Percentiles rank a stretch among this genome's conserved stretches.
phyloP scores from a whole-genome alignment of 2,113 vertebrate species.

The Vidua chalybeata region DNA sequence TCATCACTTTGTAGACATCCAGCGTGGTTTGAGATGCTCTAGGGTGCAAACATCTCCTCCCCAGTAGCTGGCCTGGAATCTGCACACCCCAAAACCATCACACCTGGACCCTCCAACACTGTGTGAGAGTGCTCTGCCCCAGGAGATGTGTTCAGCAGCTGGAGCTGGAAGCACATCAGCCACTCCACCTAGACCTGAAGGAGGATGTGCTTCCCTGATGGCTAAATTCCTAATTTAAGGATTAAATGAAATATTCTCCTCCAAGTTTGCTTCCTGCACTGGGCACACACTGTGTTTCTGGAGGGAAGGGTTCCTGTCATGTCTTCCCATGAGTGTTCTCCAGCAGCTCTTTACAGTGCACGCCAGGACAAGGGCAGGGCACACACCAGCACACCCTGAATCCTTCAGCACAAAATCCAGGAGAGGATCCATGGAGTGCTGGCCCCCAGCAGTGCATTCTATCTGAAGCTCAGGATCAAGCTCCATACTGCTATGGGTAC shows the following conservation, averaged over 20 bases:
- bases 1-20: not conserved
- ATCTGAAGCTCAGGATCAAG: not conserved
- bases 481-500: fast-evolving
- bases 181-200: not conserved
- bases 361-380: not conserved
- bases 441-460: not conserved
- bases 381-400: fast-evolving
- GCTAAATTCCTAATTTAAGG: not conserved
- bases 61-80: not conserved
- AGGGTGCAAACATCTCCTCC: not conserved
- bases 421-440: not conserved
- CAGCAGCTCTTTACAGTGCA: not conserved
- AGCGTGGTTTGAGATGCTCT: fast-evolving
- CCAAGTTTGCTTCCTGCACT: not conserved
- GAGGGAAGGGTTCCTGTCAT: not conserved
- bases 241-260: not conserved
- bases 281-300: not conserved
- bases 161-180: not conserved
- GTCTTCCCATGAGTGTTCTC: fast-evolving
- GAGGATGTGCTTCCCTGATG: fast-evolving
- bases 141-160: not conserved
- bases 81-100: not conserved
- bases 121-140: not conserved
- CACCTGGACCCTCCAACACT: not conserved
- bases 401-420: not conserved